These are phyloP conservation scores for Phortica okadai DNA, from an alignment of 2,888 invertebrate species.

Conservation along the genomic window DNA sequence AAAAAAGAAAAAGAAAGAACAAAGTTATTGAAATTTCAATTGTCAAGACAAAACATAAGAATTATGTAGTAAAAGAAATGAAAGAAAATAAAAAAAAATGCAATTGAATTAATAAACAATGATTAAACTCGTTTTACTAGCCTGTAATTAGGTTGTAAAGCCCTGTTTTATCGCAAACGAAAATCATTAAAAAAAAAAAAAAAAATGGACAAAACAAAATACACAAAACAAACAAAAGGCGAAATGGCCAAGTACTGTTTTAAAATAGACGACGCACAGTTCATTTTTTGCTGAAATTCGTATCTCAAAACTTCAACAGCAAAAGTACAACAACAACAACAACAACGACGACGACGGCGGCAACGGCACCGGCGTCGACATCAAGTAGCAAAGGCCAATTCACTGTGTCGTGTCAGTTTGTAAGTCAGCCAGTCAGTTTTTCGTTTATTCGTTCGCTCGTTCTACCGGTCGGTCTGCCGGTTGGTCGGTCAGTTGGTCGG, in stretches of 20 bases:
- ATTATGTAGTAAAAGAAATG: constrained; percentile 40
- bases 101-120: constrained; percentile 35
- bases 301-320: constrained; percentile 65
- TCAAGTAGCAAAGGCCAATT: constrained; percentile 24
- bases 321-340: too few relatives aligned
- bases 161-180: constrained; percentile 73
- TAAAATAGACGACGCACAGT: constrained; percentile 64
- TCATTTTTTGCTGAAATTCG: constrained; percentile 73
- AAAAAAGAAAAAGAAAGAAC: neutral
- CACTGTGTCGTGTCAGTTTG: neutral
- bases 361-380: too few relatives aligned
- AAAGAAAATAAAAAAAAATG: constrained; percentile 29
- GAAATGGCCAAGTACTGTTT: constrained; percentile 27
- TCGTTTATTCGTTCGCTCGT: too few relatives aligned
- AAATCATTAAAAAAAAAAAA: constrained; percentile 34
- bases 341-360: too few relatives aligned
- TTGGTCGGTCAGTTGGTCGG: too few relatives aligned
- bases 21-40: too few relatives aligned
- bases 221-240: constrained; percentile 39
- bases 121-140: constrained; percentile 76
- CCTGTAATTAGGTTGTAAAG: constrained; percentile 77
- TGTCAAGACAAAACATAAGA: neutral
- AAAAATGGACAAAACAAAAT: constrained; percentile 40
- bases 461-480: too few relatives aligned
- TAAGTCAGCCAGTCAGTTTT: too few relatives aligned